Evolutionary conservation across 2,797 vertebrate species (phyloP), one percentile per base, ranked within the genome.

Genomic region (Epinephelus malabaricus): DNA sequence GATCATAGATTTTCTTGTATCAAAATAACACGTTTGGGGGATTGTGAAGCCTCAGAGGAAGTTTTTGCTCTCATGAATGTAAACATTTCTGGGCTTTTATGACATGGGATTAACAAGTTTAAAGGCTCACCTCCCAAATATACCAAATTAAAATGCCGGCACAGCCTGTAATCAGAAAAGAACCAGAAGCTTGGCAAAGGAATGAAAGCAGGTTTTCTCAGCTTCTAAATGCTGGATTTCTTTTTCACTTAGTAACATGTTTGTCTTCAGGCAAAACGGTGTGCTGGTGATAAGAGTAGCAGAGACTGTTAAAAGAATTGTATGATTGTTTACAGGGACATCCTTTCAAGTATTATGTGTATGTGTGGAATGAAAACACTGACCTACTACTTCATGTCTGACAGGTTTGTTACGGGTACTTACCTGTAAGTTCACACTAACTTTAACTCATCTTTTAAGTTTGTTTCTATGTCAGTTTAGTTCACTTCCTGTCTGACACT

Each of bases 291-390:
- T 38, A 53, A 54, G 13, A 58, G 25, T 3, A 27, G 5, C 17
- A 15, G 34, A 46, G 10, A 30, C 14, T 13, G 7, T 6, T 49
- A 19, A 13, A 66, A 4, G 14, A 34, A 15, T 9, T 17, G 46
- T 15, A 15, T 27, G 8, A 2, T 1, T 69, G 30, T 11, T 19
- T 15, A 40, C 63, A 47, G 11, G 38, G 13, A 62, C 30, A 53
- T 21, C 23, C 7, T 25, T 50, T 15, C 4, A 30, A 38, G 34
- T 55, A 19, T 11, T 59, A 25, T 5, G 21, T 64, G 38, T 4
- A 14, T 21, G n/a, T 61, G n/a, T 50, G 7, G 9, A 53, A 38
- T 60, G 53, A 19, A 63, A 73, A 78, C 63, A 80, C 6, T 17
- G 59, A 38, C 19, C n/a, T 2, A 10, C 3, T 13, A 2, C 14